These are phyloP conservation scores for Cynodonichthys magdalenae DNA, from an alignment of 2,797 vertebrate species.

Conservation along the genomic window DNA sequence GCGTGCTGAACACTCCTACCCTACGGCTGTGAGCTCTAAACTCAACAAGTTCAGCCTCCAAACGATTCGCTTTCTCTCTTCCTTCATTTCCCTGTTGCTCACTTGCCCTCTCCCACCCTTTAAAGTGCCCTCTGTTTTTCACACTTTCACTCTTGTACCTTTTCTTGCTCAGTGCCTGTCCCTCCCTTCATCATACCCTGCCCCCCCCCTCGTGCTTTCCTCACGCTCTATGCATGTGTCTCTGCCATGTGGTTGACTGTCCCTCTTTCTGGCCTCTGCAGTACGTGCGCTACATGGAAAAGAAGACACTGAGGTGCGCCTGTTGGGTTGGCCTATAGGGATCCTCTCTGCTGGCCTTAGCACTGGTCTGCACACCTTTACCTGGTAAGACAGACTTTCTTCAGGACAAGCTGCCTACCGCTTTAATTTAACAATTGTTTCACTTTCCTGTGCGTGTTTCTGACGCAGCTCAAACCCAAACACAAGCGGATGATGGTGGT, in stretches of 20 bases:
- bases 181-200: conserved; percentile 46
- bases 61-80: conserved; percentile 48
- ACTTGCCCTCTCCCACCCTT: conserved; percentile 68
- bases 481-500: conserved; percentile 40
- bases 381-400: conserved; percentile 84
- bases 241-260: conserved; percentile 77
- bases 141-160: conserved; percentile 69
- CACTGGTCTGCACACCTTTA: conserved; percentile 90
- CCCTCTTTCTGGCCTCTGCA: conserved; percentile 76
- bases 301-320: conserved; percentile 88
- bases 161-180: conserved; percentile 51
- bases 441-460: conserved; percentile 54
- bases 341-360: conserved; percentile 90
- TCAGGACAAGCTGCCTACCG: conserved; percentile 8
- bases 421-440: conserved; percentile 19
- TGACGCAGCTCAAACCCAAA: conserved; percentile 33
- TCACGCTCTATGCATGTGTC: conserved; percentile 69
- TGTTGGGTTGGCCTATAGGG: conserved; percentile 90
- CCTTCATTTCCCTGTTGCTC: conserved; percentile 48
- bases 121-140: conserved; percentile 63
- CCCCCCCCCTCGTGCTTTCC: conserved; percentile 58
- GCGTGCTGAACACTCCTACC: conserved; percentile 77
- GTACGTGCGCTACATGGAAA: conserved; percentile 87
- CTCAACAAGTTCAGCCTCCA: conserved; percentile 66
- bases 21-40: conserved; percentile 71